These are phyloP conservation scores for Isurus oxyrinchus DNA, from an alignment of 2,113 vertebrate species.

Conservation along the genomic window DNA sequence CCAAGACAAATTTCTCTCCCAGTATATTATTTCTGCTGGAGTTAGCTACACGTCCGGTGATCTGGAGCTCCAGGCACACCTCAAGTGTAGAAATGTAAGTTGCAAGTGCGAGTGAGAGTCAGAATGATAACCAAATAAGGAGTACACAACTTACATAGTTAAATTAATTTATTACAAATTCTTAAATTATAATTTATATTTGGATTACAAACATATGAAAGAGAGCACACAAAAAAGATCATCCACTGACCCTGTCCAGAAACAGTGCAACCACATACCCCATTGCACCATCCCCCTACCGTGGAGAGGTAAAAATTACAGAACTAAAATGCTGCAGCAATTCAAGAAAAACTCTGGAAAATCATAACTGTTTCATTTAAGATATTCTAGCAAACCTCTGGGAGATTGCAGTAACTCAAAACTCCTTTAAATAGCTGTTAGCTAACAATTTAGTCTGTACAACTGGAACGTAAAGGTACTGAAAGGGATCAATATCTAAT, in stretches of 20 bases:
- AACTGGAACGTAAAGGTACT: not conserved
- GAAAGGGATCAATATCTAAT: not conserved
- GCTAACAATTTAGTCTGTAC: not conserved
- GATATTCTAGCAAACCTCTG: not conserved
- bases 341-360: not conserved
- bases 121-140: not conserved
- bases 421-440: not conserved
- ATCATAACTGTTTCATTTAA: not conserved
- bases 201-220: not conserved
- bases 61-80: not conserved
- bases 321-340: no score
- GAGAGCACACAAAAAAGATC: not conserved
- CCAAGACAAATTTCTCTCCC: not conserved
- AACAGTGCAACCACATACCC: not conserved
- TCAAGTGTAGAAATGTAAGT: not conserved
- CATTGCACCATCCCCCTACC: no score
- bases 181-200: not conserved
- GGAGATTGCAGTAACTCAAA: not conserved
- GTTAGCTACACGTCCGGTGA: not conserved
- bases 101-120: not conserved
- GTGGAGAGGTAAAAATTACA: no score
- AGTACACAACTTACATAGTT: not conserved
- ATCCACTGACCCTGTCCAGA: not conserved
- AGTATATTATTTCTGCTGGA: not conserved
- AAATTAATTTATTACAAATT: not conserved